Base-by-base conservation (phyloP, 2,888 invertebrate species). In the Meta bourneti region DNA sequence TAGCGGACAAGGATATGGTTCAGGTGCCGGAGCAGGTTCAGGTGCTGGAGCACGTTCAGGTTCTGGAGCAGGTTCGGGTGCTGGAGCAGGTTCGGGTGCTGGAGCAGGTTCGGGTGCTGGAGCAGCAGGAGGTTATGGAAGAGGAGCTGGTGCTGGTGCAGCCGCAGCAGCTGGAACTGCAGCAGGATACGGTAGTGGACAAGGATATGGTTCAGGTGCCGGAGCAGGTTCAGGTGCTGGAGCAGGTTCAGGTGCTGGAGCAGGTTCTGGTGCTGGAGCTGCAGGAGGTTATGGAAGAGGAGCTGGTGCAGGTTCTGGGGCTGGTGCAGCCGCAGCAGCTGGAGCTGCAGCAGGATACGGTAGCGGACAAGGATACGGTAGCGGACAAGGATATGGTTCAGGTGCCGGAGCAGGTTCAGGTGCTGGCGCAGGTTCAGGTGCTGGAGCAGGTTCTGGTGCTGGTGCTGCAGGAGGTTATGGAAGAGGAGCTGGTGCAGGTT, bases 181-280 rank as follows among this genome's bases (percentile, higher is more conserved):
- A n/a, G n/a, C n/a, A 6, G 48, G 77, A n/a, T 48, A 9, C 34
- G 2, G 75, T 19, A 34, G 34, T 34, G n/a, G 75, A 34, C 48
- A 34, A 6, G n/a, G 75, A 7, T 13, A 48, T 11, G n/a, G n/a
- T n/a, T n/a, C n/a, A n/a, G n/a, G n/a, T 49, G 19, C n/a, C 0
- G 71, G 71, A 13, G 71, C 51, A 19, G 82, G 19, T n/a, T n/a
- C n/a, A 34, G 48, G 49, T 7, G 75, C 75, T 19, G 75, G 48
- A 6, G 6, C 54, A n/a, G 79, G 79, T 52, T 52, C 79, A 1
- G 79, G 20, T n/a, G 52, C 78, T n/a, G 78, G n/a, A 2, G 13
- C 61, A 11, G 79, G 79, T 19, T 61, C 61, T 9, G 79, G 11
- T n/a, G 54, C 78, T 52, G 78, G n/a, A n/a, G 54, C 49, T n/a